Base-by-base conservation (phyloP, 2,797 vertebrate species). In the Apodemus agrarius region DNA sequence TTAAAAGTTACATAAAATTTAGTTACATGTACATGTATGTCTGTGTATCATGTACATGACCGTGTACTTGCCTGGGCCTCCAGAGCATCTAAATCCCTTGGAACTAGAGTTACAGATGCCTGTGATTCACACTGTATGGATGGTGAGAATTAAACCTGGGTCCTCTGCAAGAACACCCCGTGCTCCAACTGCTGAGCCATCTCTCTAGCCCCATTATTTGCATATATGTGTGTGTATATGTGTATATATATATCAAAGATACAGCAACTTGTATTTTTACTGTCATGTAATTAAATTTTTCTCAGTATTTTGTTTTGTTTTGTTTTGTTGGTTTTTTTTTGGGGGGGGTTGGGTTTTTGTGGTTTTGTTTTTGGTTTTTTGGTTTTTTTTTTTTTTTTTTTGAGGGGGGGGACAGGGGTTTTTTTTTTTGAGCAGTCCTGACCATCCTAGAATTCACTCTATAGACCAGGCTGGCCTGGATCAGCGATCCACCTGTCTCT, bases 201-300 rank as follows among this genome's bases (percentile, higher is more conserved):
- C 29, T 67, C 19, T 67, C 29, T 12, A 85, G 31, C 46, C 63
- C 43, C 43, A 49, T 49, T 85, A 21, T 49, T 21, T 84, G 61
- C 10, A 2, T 78, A 8, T 43, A 13, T 75, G 11, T 82, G 54
- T 37, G 26, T 19, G 43, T 57, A 17, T n/a, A 2, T 76, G 1
- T 46, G 19, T 43, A 40, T 37, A 2, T 26, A 34, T 52, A 34
- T 65, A 40, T 49, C 37, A 72, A 94, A 91, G 46, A 59, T 82
- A 5, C 6, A 52, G 14, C 65, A 83, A 76, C 14, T 63, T 96
- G 57, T 65, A 24, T 91, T 91, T 94, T 78, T 89, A 87, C 75
- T 75, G 80, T 43, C 87, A 79, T 43, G 17, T 90, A 61, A 93
- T 97, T 93, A 69, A 89, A 57, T 80, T 21, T 67, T 83, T 95